These are phyloP conservation scores for Motacilla alba DNA, from an alignment of 2,113 vertebrate genomes.

Conservation along the genomic window DNA sequence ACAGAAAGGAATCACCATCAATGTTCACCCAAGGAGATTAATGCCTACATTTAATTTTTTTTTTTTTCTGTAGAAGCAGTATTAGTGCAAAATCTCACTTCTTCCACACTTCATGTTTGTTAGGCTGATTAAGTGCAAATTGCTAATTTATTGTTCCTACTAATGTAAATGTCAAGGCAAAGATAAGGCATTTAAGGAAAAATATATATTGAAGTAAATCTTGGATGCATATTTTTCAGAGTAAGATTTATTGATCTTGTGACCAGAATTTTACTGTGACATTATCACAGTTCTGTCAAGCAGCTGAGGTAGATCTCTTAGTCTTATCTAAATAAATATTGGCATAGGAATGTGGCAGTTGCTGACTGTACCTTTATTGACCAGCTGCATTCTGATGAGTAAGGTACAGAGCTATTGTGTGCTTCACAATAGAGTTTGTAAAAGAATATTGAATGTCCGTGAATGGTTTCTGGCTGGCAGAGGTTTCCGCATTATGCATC, in stretches of 20 bases:
- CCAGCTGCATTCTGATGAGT: constrained; percentile 3
- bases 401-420: neutral
- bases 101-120: neutral
- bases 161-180: neutral
- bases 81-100: neutral
- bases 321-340: neutral
- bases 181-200: neutral
- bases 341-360: neutral
- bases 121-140: neutral
- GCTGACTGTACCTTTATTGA: constrained; percentile 1
- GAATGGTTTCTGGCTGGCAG: neutral
- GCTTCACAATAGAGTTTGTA: neutral
- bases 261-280: neutral
- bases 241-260: neutral
- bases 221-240: neutral
- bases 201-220: neutral
- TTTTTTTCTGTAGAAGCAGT: neutral
- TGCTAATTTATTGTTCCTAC: neutral
- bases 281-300: neutral
- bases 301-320: neutral
- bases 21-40: neutral
- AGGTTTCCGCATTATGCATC: neutral
- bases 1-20: neutral
- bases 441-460: neutral
- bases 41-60: neutral